Base-by-base conservation (phyloP, 2,888 invertebrate genomes). In the Dioctria linearis region DNA sequence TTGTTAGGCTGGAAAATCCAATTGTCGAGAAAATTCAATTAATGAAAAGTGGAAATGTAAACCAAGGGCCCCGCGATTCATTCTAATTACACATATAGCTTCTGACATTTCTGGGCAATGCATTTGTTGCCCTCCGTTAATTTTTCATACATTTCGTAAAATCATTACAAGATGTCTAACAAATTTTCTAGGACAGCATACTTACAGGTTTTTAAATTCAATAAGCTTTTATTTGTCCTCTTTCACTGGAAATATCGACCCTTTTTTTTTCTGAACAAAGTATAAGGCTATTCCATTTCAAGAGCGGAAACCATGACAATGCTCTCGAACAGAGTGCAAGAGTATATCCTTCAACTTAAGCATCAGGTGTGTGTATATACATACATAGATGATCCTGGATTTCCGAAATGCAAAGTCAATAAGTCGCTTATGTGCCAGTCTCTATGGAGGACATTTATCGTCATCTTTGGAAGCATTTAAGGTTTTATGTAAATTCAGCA, bases 21-120 rank as follows among this genome's bases (percentile, higher is more conserved):
- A 71, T 54, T 71, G 71, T 71, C 6, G 71, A 54, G 71, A 54
- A 71, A 71, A 71, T 71, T 71, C 54, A 71, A 71, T 71, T 71
- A 71, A 71, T 4, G 71, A 13, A 54, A 71, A 54, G 13, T 46
- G 2, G 40, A 39, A 54, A 71, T 71, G 71, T 71, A 39, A 51
- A 71, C 13, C 71, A 59, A 71, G 71, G 67, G 67, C 67, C 67
- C n/a, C 59, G 13, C n/a, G 25, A 1, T 25, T 25, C 25, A 25
- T 25, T 46, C 9, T 5, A 46, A 9, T 9, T 46, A 1, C 49
- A 6, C 9, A 9, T 9, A 1, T 5, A 46, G 49, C 49, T 6
- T 46, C 9, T 46, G 49, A 9, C 49, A 46, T 46, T 9, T 1
- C 1, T 46, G 9, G 49, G 49, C 49, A 25, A 25, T 1, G 49